Evolutionary conservation across 2,113 vertebrate species (phyloP), one percentile per base, ranked within the genome.

Genomic region (Hyla sarda): DNA sequence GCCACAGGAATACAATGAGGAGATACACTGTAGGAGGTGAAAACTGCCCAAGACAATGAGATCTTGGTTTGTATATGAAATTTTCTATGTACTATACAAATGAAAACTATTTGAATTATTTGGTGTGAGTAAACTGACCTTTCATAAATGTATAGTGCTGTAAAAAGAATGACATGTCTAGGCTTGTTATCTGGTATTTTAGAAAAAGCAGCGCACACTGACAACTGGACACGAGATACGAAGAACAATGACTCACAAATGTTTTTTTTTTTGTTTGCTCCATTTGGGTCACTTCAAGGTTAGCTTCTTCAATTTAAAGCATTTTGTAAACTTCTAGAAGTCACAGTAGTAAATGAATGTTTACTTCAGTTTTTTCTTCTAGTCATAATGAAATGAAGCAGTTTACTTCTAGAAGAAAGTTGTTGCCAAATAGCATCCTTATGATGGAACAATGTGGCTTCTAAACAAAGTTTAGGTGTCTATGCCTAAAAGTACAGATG

Each of bases 211-310:
- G 67, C 34, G 41, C 67, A 58, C 60, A 25, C 50, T 86, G 65
- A 86, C 77, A 81, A 86, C 76, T 81, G 84, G 84, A 81, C 77
- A 60, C 69, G 67, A 14, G 65, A 81, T 81, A 72, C 84, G 60
- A 80, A 86, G 62, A 86, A 67, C 37, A 71, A 32, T 81, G 84
- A 86, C 77, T 86, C 84, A 86, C 71, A 56, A 67, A 81, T 80
- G 67, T 81, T 80, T 86, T 58, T 16, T 41, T 41, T 41, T 41
- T 41, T 41, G 3, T 41, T 41, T 3, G 14, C 50, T 14, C 28
- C 10, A 41, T n/a, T 81, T 73, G 47, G 83, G 84, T 86, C 84
- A 86, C 17, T 73, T 81, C 48, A 73, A 86, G 84, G 84, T 80
- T 81, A 74, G 37, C 23, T 73, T 73, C 17, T 60, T 80, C 62